Conservation (phyloP, 2,888 invertebrate species). For the Diadromus collaris region DNA sequence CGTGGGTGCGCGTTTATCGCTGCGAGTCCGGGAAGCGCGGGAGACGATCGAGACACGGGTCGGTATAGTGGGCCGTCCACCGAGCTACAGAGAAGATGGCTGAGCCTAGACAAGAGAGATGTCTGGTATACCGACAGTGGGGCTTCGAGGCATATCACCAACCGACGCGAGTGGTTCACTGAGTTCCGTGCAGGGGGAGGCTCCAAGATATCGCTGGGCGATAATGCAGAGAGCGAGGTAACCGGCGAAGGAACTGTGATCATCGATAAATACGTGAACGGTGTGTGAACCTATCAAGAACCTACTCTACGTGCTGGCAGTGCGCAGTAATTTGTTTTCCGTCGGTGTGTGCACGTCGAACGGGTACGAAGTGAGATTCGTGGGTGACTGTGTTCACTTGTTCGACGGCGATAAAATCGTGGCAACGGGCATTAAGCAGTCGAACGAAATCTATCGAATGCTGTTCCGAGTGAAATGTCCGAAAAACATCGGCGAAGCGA, state of each 20-base stretch:
- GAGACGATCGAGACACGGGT: neutral
- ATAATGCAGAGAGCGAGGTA: neutral
- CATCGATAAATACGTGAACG: conserved; percentile 45
- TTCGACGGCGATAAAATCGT: conserved; percentile 19
- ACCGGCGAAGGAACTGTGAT: conserved; percentile 33
- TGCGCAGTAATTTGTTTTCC: conserved; percentile 61
- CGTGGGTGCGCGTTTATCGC: conserved; percentile 14
- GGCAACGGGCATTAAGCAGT: conserved; percentile 38
- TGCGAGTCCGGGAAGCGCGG: neutral
- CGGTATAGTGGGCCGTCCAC: neutral
- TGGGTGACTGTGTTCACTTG: conserved; percentile 18
- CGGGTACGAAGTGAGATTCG: conserved; percentile 42
- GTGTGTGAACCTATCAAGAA: conserved; percentile 46
- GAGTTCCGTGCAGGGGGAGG: neutral
- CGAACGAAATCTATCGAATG: conserved; percentile 41
- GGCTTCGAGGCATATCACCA: neutral
- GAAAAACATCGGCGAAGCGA: neutral
- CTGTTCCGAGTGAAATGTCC: conserved; percentile 18
- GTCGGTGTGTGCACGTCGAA: conserved; percentile 43
- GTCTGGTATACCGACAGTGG: conserved; percentile 7
- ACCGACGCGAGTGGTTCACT: neutral
- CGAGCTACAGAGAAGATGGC: neutral
- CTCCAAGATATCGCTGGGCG: neutral
- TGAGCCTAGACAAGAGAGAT: neutral
- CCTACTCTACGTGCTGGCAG: conserved; percentile 58